Percentiles rank a stretch among this genome's conserved stretches.
These are phyloP conservation scores for Campylomormyrus numenius DNA, from an alignment of 2,113 vertebrate species.

Conservation along the genomic window DNA sequence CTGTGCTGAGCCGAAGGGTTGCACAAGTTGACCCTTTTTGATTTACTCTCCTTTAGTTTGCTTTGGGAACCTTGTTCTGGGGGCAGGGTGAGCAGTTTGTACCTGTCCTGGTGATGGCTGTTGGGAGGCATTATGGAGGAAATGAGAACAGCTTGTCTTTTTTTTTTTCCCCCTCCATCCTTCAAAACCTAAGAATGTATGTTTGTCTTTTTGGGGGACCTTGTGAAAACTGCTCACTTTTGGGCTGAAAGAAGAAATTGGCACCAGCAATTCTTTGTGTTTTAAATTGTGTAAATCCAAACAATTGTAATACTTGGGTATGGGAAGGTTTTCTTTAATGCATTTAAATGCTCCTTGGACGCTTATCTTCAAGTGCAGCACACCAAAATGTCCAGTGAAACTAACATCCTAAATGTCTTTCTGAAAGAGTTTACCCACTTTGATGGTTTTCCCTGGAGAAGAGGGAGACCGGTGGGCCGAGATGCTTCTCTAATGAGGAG, in stretches of 20 bases:
- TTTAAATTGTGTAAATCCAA: not conserved
- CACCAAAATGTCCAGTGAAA: not conserved
- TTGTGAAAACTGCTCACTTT: not conserved
- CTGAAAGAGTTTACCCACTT: not conserved
- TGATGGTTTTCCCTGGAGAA: not conserved
- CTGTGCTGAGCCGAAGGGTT: not conserved
- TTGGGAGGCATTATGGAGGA: not conserved
- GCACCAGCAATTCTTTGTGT: not conserved
- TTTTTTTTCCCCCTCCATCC: not conserved
- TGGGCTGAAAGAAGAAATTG: not conserved
- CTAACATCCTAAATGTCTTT: not conserved
- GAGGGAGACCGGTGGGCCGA: conserved; percentile 15
- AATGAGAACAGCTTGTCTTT: not conserved
- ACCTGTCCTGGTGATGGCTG: not conserved
- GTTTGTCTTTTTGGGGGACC: not conserved
- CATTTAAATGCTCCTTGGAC: not conserved
- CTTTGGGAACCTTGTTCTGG: not conserved
- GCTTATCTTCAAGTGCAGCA: not conserved
- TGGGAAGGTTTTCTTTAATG: not conserved
- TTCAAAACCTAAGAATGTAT: not conserved
- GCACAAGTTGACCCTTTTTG: not conserved
- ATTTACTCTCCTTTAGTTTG: not conserved
- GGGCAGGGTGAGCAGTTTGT: not conserved
- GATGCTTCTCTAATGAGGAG: conserved; percentile 80
- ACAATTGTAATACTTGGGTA: conserved; percentile 7